Conservation (phyloP, 2,888 invertebrate genomes). For the Agrilus mali region DNA sequence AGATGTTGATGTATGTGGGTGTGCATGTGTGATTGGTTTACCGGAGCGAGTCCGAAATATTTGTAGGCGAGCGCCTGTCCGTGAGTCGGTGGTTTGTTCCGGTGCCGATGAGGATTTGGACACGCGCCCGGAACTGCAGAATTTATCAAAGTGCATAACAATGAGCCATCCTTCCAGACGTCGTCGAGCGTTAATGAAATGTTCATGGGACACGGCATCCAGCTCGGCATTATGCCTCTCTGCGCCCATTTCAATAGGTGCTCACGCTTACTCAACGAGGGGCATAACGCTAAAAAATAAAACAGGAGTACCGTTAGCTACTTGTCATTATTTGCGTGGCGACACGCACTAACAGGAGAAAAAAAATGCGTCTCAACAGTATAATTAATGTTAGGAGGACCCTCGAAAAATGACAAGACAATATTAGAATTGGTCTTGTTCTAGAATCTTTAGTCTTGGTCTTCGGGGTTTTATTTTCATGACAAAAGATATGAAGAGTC, state of each 20-base stretch:
- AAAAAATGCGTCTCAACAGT: too few relatives aligned
- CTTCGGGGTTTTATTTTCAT: too few relatives aligned
- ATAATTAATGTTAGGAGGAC: too few relatives aligned
- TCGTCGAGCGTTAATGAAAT: constrained; percentile 37
- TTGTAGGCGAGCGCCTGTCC: constrained; percentile 48
- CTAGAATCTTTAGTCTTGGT: too few relatives aligned
- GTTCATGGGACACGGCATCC: constrained; percentile 21
- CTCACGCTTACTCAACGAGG: constrained; percentile 26
- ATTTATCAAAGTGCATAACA: constrained; percentile 46
- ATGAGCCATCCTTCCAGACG: constrained; percentile 45
- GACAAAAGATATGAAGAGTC: too few relatives aligned
- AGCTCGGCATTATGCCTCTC: constrained; percentile 20
- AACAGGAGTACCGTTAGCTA: background rate
- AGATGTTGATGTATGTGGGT: background rate
- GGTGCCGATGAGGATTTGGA: constrained; percentile 38
- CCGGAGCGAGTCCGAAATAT: constrained; percentile 46
- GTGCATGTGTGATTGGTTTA: constrained; percentile 26
- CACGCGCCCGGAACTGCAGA: constrained; percentile 47
- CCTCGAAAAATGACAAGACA: too few relatives aligned
- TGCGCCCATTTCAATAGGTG: constrained; percentile 27
- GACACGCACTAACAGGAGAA: too few relatives aligned
- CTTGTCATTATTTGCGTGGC: too few relatives aligned
- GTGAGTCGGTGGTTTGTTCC: constrained; percentile 37
- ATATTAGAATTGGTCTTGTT: too few relatives aligned
- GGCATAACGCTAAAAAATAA: constrained; percentile 24